Evolutionary conservation across 2,888 invertebrate genomes (phyloP), one percentile per base, ranked within the genome.

Genomic region (Papilio protenor): DNA sequence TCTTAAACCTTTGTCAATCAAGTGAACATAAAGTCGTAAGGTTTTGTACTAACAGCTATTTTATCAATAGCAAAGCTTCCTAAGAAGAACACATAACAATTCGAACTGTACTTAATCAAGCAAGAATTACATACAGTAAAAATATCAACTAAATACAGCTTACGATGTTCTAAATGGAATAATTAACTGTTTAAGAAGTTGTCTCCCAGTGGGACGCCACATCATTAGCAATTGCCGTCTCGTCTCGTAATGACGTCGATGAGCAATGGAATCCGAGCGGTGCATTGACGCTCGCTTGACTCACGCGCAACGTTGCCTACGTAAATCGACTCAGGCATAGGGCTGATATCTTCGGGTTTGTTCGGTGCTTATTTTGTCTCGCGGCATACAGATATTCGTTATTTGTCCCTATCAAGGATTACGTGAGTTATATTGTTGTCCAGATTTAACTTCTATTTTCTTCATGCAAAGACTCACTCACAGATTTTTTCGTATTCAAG

Each of bases 231-330:
- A 75, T 71, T 52, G 77, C 70, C 75, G 21, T 66, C 23, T 69
- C 77, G 71, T 71, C 75, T 73, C 66, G 16, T 73, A 61, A 74
- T 77, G 77, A 77, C 77, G 77, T 77, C 69, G n/a, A 49, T 47
- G 57, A 47, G 52, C 74, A 75, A 71, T 77, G 70, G 59, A 75
- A 57, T 59, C 23, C 45, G 52, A 71, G 77, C 59, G 73, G 45
- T 49, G 73, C 77, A 59, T 47, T 77, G 77, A 77, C 77, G 73
- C 49, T 23, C 21, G 27, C 49, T 75, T 77, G 77, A 77, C 74
- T 77, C 77, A 77, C 52, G 47, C 70, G 4, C 27, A 27, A 23
- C 12, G 66, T 33, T 18, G 57, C 49, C 45, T 47, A 73, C 74
- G 70, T 70, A 70, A 74, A 52, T 74, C 70, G 27, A 27, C 52